Conservation (phyloP, 2,797 vertebrate species). For the Esox lucius region DNA sequence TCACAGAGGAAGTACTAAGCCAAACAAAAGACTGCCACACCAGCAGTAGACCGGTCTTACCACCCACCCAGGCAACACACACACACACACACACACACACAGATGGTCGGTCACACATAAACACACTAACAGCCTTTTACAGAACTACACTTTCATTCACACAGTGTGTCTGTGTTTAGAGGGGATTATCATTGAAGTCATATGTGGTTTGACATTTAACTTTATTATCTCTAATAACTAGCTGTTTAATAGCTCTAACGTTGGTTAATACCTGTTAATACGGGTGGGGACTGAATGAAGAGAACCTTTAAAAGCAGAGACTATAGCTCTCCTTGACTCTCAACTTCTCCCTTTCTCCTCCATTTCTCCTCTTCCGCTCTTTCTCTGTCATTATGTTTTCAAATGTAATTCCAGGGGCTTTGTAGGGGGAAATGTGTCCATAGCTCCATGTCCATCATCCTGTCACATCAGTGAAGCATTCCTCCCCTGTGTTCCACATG, state of each 20-base stretch:
- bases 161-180: not conserved
- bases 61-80: constrained; percentile 4
- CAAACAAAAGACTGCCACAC: constrained; percentile 43
- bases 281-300: too few relatives aligned
- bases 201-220: not conserved
- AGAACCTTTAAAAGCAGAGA: too few relatives aligned
- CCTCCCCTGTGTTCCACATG: too few relatives aligned
- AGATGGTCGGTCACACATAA: constrained; percentile 21
- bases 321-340: too few relatives aligned
- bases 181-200: not conserved
- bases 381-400: too few relatives aligned
- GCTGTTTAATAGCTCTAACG: not conserved
- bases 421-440: too few relatives aligned
- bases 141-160: constrained; percentile 6
- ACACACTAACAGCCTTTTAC: constrained; percentile 16
- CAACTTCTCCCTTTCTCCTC: too few relatives aligned
- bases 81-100: constrained; percentile 35
- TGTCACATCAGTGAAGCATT: too few relatives aligned
- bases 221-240: not conserved
- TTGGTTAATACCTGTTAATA: too few relatives aligned
- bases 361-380: too few relatives aligned
- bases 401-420: too few relatives aligned
- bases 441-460: too few relatives aligned
- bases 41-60: constrained; percentile 20
- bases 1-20: constrained; percentile 35